Evolutionary conservation across 2,797 vertebrate species (phyloP).

Genomic region (Serranus cabrilla): DNA sequence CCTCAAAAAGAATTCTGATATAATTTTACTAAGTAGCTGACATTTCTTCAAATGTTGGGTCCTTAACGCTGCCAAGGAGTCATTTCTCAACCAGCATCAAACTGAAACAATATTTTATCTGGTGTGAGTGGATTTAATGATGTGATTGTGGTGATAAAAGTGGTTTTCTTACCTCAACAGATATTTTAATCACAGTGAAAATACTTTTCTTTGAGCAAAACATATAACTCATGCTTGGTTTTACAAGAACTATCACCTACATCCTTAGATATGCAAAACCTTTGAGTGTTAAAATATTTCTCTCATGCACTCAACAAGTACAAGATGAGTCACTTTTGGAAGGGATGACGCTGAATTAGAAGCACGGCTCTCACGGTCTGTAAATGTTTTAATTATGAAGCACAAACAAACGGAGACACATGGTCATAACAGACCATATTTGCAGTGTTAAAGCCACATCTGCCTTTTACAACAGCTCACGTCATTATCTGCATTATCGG

Average conservation of each 20-base stretch:
- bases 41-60: slow-evolving; percentile 9
- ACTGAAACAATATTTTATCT: slow-evolving; percentile 32
- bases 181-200: background rate
- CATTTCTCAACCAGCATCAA: slow-evolving; percentile 30
- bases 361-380: slow-evolving; percentile 55
- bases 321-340: slow-evolving; percentile 53
- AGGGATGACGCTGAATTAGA: slow-evolving; percentile 50
- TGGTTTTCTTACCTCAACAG: slow-evolving; percentile 17
- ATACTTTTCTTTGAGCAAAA: slow-evolving; percentile 18
- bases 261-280: slow-evolving; percentile 14
- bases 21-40: background rate
- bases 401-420: slow-evolving; percentile 74
- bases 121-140: slow-evolving; percentile 36
- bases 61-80: background rate
- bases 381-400: slow-evolving; percentile 77
- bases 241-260: slow-evolving; percentile 31
- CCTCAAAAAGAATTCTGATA: background rate
- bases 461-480: slow-evolving; percentile 77
- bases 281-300: slow-evolving; percentile 27
- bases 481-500: slow-evolving; percentile 67
- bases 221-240: slow-evolving; percentile 5
- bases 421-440: slow-evolving; percentile 68
- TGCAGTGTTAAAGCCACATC: slow-evolving; percentile 71
- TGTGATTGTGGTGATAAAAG: slow-evolving; percentile 10
- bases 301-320: slow-evolving; percentile 39